phyloP scores from a whole-genome alignment of 1,140 invertebrate species.

The Bombus pyrosoma region DNA sequence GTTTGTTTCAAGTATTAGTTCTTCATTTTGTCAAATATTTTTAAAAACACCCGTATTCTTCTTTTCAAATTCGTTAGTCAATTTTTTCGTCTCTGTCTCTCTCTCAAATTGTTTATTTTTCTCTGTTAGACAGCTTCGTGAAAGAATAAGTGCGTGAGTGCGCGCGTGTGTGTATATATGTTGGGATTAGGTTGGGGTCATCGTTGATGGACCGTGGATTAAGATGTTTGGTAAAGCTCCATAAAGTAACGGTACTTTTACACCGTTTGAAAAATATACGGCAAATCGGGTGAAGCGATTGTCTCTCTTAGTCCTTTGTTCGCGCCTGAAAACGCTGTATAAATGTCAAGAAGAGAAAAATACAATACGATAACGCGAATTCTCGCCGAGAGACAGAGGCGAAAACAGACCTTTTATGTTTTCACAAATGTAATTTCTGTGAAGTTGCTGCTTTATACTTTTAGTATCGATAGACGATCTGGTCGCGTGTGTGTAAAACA shows the following conservation, averaged over 20 bases:
- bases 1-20: too few species aligned
- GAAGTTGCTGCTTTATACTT: constrained; percentile 4
- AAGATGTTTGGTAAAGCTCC: neutral
- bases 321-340: neutral
- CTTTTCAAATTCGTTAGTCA: too few species aligned
- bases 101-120: too few species aligned
- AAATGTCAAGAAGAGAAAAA: neutral
- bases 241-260: too few species aligned
- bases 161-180: too few species aligned
- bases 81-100: too few species aligned
- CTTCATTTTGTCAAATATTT: too few species aligned
- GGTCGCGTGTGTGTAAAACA: constrained; percentile 31
- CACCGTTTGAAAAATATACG: neutral
- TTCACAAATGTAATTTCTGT: constrained; percentile 28
- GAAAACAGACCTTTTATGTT: neutral
- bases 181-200: too few species aligned
- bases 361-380: neutral
- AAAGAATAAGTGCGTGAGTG: too few species aligned
- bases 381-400: too few species aligned
- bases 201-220: neutral
- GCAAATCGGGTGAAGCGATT: neutral
- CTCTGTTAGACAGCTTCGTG: too few species aligned
- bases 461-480: neutral
- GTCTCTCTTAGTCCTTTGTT: neutral
- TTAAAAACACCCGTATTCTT: too few species aligned